Evolutionary conservation across 2,888 invertebrate genomes (phyloP), one percentile per base, ranked within the genome.

Genomic region (Callosobruchus maculatus): DNA sequence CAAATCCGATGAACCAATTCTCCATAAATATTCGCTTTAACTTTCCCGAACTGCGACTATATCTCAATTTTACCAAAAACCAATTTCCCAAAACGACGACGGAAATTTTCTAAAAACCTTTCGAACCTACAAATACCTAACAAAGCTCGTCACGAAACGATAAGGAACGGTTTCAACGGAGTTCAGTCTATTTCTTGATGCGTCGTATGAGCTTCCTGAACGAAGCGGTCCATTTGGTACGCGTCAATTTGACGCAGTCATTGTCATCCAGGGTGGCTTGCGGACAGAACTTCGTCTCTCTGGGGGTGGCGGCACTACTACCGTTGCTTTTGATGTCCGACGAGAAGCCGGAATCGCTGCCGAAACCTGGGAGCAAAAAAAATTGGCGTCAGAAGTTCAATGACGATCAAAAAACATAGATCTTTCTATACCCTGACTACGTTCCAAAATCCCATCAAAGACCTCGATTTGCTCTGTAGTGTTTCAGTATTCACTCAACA

Each of bases 151-250:
- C 7, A 49, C 49, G 13, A 49, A 49, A 49, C 1, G 49, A 13
- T 18, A 49, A 49, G 9, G 49, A 49, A 18, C 49, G 13, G 49
- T 49, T 18, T 13, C 4, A 18, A n/a, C n/a, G n/a, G n/a, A n/a
- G n/a, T 5, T 1, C 49, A 49, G 22, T 74, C 81, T 83, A 87
- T 77, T 87, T 87, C 76, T 81, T 85, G 74, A 87, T 87, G 73
- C 84, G 84, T 80, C 84, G 85, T 74, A 89, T 89, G 67, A 91
- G 85, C 80, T 90, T 90, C 70, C 91, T 87, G 83, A 91, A 91
- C 3, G 91, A 91, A 0, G 91, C 89, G 21, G 91, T 91, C 91
- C 91, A 91, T 79, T 88, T 89, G 70, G 90, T 90, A 20, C 90
- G 87, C 13, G 86, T 88, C 74, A 90, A 83, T 80, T 87, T 86